Evolutionary conservation across 2,888 invertebrate species (phyloP).

Genomic region (Tinea pellionella): DNA sequence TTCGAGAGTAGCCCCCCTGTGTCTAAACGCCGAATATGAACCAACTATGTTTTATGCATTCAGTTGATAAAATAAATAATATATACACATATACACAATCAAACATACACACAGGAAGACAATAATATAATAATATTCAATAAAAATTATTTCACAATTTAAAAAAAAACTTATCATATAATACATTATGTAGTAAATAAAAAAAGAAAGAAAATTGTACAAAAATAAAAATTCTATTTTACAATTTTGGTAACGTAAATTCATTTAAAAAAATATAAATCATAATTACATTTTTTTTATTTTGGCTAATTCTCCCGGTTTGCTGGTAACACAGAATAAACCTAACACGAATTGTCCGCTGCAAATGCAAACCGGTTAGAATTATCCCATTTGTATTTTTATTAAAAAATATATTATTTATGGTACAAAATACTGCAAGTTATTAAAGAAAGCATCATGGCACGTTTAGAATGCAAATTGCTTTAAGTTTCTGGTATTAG

Average conservation of each 20-base stretch:
- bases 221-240: background rate
- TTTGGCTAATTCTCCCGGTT: too few species aligned
- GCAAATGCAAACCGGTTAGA: too few species aligned
- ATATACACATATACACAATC: too few species aligned
- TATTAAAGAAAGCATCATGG: background rate
- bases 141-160: background rate
- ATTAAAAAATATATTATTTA: background rate
- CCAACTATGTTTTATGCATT: too few species aligned
- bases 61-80: too few species aligned
- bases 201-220: background rate
- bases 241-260: background rate
- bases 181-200: background rate
- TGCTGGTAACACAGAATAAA: too few species aligned
- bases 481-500: background rate
- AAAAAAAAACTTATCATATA: background rate
- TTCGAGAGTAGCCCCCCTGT: too few species aligned
- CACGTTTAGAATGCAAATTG: slow-evolving; percentile 5
- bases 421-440: background rate
- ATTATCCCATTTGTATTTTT: background rate
- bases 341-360: too few species aligned
- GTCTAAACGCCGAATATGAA: too few species aligned
- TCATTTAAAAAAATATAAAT: background rate
- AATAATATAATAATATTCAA: background rate
- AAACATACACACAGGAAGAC: background rate
- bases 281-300: too few species aligned